Evolutionary conservation across 2,113 vertebrate genomes (phyloP).

Genomic region (Colossoma macropomum): DNA sequence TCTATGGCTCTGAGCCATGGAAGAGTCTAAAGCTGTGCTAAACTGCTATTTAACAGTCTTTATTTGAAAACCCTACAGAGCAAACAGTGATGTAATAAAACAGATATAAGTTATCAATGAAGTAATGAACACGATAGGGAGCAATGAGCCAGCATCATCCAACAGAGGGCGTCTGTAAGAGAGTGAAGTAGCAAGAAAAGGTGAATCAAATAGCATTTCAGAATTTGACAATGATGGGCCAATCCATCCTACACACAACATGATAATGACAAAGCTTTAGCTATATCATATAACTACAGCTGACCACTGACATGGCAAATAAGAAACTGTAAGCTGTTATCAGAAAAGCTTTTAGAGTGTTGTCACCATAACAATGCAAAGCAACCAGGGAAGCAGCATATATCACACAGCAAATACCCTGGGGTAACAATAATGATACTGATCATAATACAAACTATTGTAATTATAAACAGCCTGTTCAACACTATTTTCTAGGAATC

Average conservation of each 20-base stretch:
- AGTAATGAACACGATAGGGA: background rate
- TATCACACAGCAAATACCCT: background rate
- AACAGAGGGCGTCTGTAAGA: constrained; percentile 26
- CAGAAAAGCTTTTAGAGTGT: background rate
- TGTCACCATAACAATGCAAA: background rate
- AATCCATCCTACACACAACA: background rate
- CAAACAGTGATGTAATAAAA: background rate
- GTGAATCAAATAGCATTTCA: constrained; percentile 30
- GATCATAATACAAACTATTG: background rate
- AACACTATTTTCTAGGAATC: background rate
- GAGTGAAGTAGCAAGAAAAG: background rate
- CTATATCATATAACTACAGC: background rate
- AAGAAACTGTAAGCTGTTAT: background rate
- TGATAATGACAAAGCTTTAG: background rate
- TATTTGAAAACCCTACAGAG: too few species aligned
- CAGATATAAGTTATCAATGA: background rate
- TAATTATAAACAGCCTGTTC: background rate
- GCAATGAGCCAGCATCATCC: background rate
- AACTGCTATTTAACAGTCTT: too few species aligned
- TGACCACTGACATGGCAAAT: background rate
- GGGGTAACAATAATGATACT: background rate
- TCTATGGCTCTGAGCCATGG: constrained; percentile 22
- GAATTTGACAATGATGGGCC: background rate
- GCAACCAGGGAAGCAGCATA: background rate
- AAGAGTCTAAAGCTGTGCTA: background rate